Evolutionary conservation across 1,140 invertebrate species (phyloP).

Genomic region (Teleopsis dalmanni): DNA sequence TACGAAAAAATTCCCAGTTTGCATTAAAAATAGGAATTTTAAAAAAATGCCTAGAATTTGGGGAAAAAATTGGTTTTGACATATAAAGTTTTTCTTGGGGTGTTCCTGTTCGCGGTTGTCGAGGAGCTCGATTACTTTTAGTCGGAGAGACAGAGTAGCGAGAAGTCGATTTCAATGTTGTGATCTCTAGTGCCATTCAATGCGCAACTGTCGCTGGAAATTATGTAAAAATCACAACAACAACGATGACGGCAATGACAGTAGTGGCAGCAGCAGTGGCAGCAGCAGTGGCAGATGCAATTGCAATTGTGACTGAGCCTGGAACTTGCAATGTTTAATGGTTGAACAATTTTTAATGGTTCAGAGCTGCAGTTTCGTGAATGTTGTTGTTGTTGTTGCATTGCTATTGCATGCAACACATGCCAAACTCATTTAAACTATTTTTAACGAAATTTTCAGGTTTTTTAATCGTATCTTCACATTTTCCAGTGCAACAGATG

Average conservation of each 20-base stretch:
- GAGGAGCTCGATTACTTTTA: no score
- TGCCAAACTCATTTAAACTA: constrained; percentile 35
- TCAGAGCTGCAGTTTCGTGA: no score
- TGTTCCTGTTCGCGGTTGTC: no score
- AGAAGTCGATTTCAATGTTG: no score
- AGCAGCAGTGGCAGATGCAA: not conserved
- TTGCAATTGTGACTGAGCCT: constrained; percentile 9
- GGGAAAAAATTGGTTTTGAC: no score
- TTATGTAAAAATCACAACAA: not conserved
- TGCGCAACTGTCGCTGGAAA: not conserved
- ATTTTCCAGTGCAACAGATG: constrained; percentile 4
- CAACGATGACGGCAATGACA: not conserved
- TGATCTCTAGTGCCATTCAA: not conserved
- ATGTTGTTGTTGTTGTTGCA: not conserved
- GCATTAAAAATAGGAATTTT: no score
- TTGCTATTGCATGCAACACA: constrained; percentile 17
- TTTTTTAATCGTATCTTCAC: not conserved
- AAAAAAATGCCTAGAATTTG: no score
- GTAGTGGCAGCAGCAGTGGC: not conserved
- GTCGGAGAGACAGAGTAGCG: no score
- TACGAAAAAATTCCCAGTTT: no score
- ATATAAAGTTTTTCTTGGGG: no score
- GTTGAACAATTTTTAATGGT: no score
- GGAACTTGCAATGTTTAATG: no score
- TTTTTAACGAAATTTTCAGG: constrained; percentile 21